Percentiles rank a stretch among this genome's conserved stretches.
phyloP scores from a whole-genome alignment of 1,140 invertebrate species.

The Heliothis virescens region DNA sequence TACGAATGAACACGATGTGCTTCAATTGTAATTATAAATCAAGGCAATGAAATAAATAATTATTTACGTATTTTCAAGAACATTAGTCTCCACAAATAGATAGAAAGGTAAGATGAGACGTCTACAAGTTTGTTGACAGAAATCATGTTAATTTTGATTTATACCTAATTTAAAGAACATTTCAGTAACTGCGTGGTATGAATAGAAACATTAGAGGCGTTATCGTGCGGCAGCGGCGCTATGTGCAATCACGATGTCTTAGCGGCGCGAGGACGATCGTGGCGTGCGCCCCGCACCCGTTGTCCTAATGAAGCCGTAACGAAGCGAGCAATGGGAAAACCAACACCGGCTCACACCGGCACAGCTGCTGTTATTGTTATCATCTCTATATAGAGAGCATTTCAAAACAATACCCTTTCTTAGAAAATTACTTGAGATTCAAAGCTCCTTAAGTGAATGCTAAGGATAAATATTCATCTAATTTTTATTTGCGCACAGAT shows the following conservation, averaged over 20 bases:
- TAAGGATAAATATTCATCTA: not conserved
- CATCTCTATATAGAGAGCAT: conserved; percentile 60
- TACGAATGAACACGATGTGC: no score
- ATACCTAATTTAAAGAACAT: no score
- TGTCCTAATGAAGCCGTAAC: conserved; percentile 79
- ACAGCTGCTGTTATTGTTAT: conserved; percentile 75
- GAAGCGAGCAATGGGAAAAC: conserved; percentile 73
- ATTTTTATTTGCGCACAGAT: not conserved
- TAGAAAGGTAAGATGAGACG: no score
- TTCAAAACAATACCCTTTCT: conserved; percentile 51
- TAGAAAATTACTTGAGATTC: conserved; percentile 45
- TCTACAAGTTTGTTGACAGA: no score
- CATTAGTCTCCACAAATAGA: no score
- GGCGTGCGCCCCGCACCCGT: conserved; percentile 53
- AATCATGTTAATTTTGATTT: not conserved
- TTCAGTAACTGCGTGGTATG: not conserved
- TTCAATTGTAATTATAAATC: no score
- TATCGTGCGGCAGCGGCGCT: conserved; percentile 10
- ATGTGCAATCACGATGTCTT: conserved; percentile 33
- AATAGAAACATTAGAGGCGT: conserved; percentile 29
- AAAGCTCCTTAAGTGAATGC: conserved; percentile 12
- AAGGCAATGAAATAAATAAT: no score
- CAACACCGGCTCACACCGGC: conserved; percentile 67
- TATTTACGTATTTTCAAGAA: no score
- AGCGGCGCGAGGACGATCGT: conserved; percentile 16